phyloP scores from a whole-genome alignment of 1,140 invertebrate genomes.

The Melanaphis sacchari region DNA sequence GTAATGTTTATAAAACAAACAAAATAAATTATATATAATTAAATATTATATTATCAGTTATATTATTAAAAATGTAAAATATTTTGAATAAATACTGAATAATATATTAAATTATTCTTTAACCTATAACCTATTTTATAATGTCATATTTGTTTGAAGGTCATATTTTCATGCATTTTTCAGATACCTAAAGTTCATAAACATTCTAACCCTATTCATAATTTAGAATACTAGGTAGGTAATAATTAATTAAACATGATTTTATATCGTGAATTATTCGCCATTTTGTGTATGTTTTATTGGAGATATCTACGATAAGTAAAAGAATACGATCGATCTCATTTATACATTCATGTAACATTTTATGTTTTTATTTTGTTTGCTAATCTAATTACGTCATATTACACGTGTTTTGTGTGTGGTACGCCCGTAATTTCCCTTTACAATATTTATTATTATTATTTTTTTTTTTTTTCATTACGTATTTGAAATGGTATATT shows the following conservation, averaged over 20 bases:
- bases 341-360: neutral
- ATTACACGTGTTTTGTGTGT: neutral
- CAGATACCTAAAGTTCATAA: neutral
- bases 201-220: neutral
- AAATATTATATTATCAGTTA: too few relatives aligned
- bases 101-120: neutral
- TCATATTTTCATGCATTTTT: neutral
- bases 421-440: neutral
- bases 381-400: neutral
- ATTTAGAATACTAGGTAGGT: neutral
- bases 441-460: neutral
- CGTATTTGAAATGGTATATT: too few relatives aligned
- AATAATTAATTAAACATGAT: neutral
- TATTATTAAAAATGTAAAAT: too few relatives aligned
- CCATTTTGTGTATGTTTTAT: too few relatives aligned
- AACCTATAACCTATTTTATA: too few relatives aligned
- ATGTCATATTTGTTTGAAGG: too few relatives aligned
- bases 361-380: neutral
- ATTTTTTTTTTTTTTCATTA: neutral
- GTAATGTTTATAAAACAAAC: too few relatives aligned
- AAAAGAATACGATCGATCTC: neutral
- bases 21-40: too few relatives aligned
- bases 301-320: neutral
- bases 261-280: neutral
- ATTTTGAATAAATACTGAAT: neutral